phyloP scores from a whole-genome alignment of 2,888 invertebrate species.

The Leptinotarsa rubiginosa region DNA sequence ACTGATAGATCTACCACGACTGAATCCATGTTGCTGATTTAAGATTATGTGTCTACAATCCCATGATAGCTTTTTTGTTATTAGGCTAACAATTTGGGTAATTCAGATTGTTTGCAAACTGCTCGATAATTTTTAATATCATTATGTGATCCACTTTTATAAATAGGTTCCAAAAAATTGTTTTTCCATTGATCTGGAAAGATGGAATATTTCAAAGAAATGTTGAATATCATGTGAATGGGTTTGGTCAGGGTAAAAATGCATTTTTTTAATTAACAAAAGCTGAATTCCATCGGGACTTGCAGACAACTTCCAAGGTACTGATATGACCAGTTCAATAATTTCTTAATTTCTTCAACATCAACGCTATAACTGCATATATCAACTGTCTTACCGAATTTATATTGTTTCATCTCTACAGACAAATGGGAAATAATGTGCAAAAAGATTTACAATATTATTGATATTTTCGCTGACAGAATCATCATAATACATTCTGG shows the following conservation, averaged over 20 bases:
- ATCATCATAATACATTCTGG: not conserved
- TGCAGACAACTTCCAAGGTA: not conserved
- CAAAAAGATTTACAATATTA: conserved; percentile 1
- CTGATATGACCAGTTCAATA: conserved; percentile 1
- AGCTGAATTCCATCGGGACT: conserved; percentile 33
- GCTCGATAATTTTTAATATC: no score
- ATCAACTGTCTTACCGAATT: conserved; percentile 10
- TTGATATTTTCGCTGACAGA: not conserved
- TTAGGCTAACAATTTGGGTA: no score
- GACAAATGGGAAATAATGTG: conserved; percentile 4
- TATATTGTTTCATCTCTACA: conserved; percentile 7
- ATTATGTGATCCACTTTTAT: no score
- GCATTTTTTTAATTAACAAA: conserved; percentile 16
- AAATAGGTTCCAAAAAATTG: not conserved
- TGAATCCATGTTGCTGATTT: no score
- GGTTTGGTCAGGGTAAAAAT: conserved; percentile 26
- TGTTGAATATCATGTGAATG: conserved; percentile 27
- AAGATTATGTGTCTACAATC: no score
- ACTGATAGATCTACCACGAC: no score
- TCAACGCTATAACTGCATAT: conserved; percentile 4
- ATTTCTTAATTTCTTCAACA: not conserved
- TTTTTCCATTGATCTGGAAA: conserved; percentile 31
- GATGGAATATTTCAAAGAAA: conserved; percentile 20
- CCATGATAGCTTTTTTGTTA: no score
- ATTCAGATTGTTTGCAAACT: no score